Base-by-base conservation (phyloP, 2,888 invertebrate species). In the Acanthosepion pharaonis region DNA sequence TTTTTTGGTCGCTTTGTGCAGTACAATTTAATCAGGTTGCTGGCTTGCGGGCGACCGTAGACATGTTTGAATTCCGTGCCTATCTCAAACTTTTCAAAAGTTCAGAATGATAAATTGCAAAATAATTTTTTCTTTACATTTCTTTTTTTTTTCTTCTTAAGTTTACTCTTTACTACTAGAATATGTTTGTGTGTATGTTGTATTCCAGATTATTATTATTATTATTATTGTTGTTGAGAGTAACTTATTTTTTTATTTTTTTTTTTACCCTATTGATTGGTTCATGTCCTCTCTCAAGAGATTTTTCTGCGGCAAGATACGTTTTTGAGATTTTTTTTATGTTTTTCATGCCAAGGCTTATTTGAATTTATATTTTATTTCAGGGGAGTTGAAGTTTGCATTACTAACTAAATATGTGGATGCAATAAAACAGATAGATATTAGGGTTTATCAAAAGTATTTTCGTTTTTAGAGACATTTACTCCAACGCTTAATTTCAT, bases 51-150 rank as follows among this genome's bases (percentile, higher is more conserved):
- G 78, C 78, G 78, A 78, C 78, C 28, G 15, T 78, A n/a, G 78
- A n/a, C 78, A 78, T 78, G 78, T 78, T 78, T 78, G 78, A 78
- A 78, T n/a, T 78, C n/a, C 78, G 78, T 78, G 78, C 78, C 78
- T 78, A 78, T n/a, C 78, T 78, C n/a, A 78, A 78, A n/a, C 15
- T 78, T 78, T n/a, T 78, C n/a, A 78, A 78, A 78, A 78, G 78
- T 78, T 78, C 78, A 18, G n/a, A n/a, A n/a, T n/a, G 78, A 78
- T 78, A 78, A 78, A 78, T 78, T 78, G 78, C n/a, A 78, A n/a
- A n/a, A 78, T 78, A 78, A 78, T 78, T 78, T 78, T 78, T 78
- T 78, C 8, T 6, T 6, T 78, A n/a, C n/a, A n/a, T n/a, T 78
- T 78, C 28, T 2, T 78, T n/a, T n/a, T n/a, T 78, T n/a, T n/a